Evolutionary conservation across 2,888 invertebrate genomes (phyloP).

Genomic region (Dolichopus griseipennis): DNA sequence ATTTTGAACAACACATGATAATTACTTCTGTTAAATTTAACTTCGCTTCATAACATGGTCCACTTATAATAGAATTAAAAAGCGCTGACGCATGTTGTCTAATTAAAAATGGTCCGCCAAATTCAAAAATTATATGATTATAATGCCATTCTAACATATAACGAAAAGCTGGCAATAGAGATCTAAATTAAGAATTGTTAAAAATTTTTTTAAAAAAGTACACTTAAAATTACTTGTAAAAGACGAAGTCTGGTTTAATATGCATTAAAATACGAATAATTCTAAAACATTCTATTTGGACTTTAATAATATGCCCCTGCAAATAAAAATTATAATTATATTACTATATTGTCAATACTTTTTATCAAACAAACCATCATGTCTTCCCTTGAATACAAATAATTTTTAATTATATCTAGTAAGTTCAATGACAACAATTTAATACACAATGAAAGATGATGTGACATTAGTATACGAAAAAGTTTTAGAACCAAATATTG

Average conservation of each 20-base stretch:
- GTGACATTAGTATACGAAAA: slow-evolving; percentile 59
- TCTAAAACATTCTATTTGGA: slow-evolving; percentile 53
- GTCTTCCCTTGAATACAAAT: slow-evolving; percentile 34
- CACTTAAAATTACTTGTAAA: slow-evolving; percentile 31
- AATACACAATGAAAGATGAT: slow-evolving; percentile 38
- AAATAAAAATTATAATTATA: not conserved
- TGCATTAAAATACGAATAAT: slow-evolving; percentile 35
- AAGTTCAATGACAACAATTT: slow-evolving; percentile 29
- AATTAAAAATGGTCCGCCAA: slow-evolving; percentile 37
- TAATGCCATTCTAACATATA: slow-evolving; percentile 42
- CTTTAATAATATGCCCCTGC: slow-evolving; percentile 27
- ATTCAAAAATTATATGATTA: slow-evolving; percentile 36
- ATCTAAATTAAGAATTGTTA: slow-evolving; percentile 26
- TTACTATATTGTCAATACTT: too few species aligned
- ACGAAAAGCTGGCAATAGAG: slow-evolving; percentile 37
- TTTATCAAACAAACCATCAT: slow-evolving; percentile 30
- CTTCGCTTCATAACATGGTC: slow-evolving; percentile 31
- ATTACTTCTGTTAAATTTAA: slow-evolving; percentile 30
- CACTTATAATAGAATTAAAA: slow-evolving; percentile 32
- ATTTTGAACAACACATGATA: slow-evolving; percentile 38
- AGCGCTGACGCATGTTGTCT: slow-evolving; percentile 42
- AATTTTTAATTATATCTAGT: slow-evolving; percentile 33
- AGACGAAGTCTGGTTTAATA: slow-evolving; percentile 30
- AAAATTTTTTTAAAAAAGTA: slow-evolving; percentile 18
- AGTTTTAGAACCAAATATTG: slow-evolving; percentile 63